Conservation (phyloP, 2,797 vertebrate species). For the Eulemur coronatus region DNA sequence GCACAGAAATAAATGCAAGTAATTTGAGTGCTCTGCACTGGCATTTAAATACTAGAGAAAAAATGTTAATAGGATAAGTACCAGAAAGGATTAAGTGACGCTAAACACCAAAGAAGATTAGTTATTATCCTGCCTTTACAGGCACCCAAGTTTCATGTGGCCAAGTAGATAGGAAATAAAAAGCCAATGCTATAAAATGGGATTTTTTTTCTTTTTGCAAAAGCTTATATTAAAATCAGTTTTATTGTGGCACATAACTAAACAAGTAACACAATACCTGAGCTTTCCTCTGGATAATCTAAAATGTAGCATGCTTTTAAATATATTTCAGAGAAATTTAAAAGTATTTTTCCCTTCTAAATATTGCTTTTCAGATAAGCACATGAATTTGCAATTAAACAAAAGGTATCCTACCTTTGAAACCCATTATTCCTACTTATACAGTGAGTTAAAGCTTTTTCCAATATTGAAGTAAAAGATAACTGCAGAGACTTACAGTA, state of each 20-base stretch:
- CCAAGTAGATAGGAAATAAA: constrained; percentile 61
- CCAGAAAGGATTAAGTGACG: constrained; percentile 73
- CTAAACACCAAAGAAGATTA: constrained; percentile 77
- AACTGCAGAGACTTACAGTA: background rate
- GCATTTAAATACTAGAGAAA: constrained; percentile 76
- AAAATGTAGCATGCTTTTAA: constrained; percentile 30
- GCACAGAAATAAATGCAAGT: constrained; percentile 63
- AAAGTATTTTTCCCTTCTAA: background rate
- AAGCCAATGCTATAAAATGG: constrained; percentile 47
- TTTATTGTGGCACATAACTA: constrained; percentile 60
- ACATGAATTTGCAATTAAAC: constrained; percentile 18
- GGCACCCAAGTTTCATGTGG: constrained; percentile 64
- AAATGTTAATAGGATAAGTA: constrained; percentile 78
- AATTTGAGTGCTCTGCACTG: constrained; percentile 67
- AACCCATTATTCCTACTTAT: background rate
- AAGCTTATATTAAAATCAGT: constrained; percentile 72
- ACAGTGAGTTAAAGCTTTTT: background rate
- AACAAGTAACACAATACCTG: constrained; percentile 59
- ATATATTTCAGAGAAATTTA: background rate
- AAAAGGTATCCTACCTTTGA: background rate
- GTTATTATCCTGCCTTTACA: constrained; percentile 76
- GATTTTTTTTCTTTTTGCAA: background rate
- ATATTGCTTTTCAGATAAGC: background rate
- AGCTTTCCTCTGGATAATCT: constrained; percentile 39
- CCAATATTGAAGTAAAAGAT: background rate